Percentiles rank a stretch among this genome's conserved stretches.
phyloP scores from a whole-genome alignment of 2,888 invertebrate species.

The Alitta virens region DNA sequence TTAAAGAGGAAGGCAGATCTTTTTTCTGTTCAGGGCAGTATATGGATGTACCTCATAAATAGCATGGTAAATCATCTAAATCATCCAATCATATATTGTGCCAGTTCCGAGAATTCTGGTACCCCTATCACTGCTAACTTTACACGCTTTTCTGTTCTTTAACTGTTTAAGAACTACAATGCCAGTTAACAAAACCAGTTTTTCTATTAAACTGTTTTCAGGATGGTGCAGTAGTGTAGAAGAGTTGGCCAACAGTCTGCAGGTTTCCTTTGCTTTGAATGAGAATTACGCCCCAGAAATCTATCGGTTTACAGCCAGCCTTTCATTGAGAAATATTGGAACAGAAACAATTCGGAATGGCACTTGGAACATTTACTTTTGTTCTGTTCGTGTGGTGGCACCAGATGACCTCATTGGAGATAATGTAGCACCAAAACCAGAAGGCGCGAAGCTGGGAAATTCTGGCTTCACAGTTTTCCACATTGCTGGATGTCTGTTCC shows the following conservation, averaged over 20 bases:
- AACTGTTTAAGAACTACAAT: too few species aligned
- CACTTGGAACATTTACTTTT: slow-evolving; percentile 35
- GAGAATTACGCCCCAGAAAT: slow-evolving; percentile 27
- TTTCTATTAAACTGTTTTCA: too few species aligned
- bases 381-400: slow-evolving; percentile 24
- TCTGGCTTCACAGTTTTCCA: slow-evolving; percentile 28
- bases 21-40: too few species aligned
- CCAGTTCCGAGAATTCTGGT: too few species aligned
- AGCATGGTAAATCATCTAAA: too few species aligned
- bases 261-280: slow-evolving; percentile 28
- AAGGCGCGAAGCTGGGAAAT: slow-evolving; percentile 21
- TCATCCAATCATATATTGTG: too few species aligned
- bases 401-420: slow-evolving; percentile 8
- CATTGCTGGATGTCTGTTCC: slow-evolving; percentile 34
- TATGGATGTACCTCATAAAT: too few species aligned
- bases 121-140: too few species aligned
- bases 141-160: too few species aligned
- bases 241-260: slow-evolving; percentile 29
- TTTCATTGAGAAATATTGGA: slow-evolving; percentile 36
- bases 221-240: slow-evolving; percentile 1
- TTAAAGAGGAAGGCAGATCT: too few species aligned
- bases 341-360: slow-evolving; percentile 22
- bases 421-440: background rate
- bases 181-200: too few species aligned
- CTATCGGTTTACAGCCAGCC: slow-evolving; percentile 22